These are phyloP conservation scores for Phrixothrix hirtus DNA, from an alignment of 2,888 invertebrate genomes.

Conservation along the genomic window DNA sequence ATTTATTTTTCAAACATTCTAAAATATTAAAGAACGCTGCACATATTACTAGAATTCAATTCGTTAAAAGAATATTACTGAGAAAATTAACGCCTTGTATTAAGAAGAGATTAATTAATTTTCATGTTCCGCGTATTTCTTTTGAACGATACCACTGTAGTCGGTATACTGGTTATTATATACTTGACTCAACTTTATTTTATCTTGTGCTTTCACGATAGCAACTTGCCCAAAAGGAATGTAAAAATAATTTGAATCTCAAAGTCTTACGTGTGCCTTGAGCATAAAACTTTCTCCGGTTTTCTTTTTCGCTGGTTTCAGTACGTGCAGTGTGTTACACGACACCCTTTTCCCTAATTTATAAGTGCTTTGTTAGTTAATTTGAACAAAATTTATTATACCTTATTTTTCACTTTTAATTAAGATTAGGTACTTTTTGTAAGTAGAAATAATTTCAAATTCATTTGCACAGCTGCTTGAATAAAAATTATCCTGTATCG, in stretches of 20 bases:
- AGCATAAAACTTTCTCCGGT: slow-evolving; percentile 21
- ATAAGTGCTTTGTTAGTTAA: slow-evolving; percentile 21
- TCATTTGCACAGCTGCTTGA: slow-evolving; percentile 14
- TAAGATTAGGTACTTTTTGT: slow-evolving; percentile 12
- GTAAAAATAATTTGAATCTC: slow-evolving; percentile 30
- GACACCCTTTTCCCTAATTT: slow-evolving; percentile 19
- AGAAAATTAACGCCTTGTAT: slow-evolving; percentile 11
- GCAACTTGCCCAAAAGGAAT: slow-evolving; percentile 26
- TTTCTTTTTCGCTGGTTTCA: slow-evolving; percentile 17
- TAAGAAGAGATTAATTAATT: neutral
- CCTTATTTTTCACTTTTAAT: slow-evolving; percentile 20
- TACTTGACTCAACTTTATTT: slow-evolving; percentile 17
- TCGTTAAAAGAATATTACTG: slow-evolving; percentile 12
- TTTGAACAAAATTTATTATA: slow-evolving; percentile 19
- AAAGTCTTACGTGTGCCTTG: slow-evolving; percentile 28
- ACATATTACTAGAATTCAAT: too few relatives aligned
- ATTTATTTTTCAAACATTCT: too few relatives aligned
- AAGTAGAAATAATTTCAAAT: slow-evolving; percentile 13
- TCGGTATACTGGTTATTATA: slow-evolving; percentile 17
- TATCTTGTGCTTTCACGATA: slow-evolving; percentile 25
- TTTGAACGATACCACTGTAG: neutral
- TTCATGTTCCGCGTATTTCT: neutral
- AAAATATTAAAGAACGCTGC: too few relatives aligned
- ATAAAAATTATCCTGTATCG: slow-evolving; percentile 14
- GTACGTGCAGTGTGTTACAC: slow-evolving; percentile 8